These are phyloP conservation scores for Sycophaga agraensis DNA, from an alignment of 1,140 invertebrate genomes.

Conservation along the genomic window DNA sequence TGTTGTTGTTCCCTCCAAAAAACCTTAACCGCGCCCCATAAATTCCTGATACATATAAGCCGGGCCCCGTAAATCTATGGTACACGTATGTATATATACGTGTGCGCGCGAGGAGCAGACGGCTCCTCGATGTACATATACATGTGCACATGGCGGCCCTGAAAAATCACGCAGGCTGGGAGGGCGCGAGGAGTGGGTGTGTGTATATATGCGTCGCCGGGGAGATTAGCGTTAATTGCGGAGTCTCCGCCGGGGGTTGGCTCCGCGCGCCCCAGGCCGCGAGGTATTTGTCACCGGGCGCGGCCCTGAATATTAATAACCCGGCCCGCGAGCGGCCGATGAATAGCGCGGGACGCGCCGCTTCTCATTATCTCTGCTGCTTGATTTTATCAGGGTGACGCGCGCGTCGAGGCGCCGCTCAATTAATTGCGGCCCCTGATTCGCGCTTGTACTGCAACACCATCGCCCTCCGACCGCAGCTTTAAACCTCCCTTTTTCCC, in stretches of 20 bases:
- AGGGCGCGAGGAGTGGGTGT: too few relatives aligned
- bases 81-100: too few relatives aligned
- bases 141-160: too few relatives aligned
- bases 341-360: constrained; percentile 48
- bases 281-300: constrained; percentile 55
- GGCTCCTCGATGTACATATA: too few relatives aligned
- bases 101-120: too few relatives aligned
- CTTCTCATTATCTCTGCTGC: constrained; percentile 50
- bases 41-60: too few relatives aligned
- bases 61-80: too few relatives aligned
- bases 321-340: constrained; percentile 35
- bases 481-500: too few relatives aligned
- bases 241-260: constrained; percentile 36
- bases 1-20: too few relatives aligned
- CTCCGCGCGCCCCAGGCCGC: constrained; percentile 14
- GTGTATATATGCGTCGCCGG: neutral
- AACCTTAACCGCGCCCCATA: too few relatives aligned
- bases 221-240: constrained; percentile 59
- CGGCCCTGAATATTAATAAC: constrained; percentile 56
- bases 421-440: constrained; percentile 27
- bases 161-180: too few relatives aligned
- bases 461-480: too few relatives aligned
- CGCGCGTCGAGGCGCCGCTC: neutral
- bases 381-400: constrained; percentile 49
- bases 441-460: neutral